Percentiles rank a stretch among this genome's conserved stretches.
Conservation (phyloP, 2,797 vertebrate genomes). For the Micropoecilia bifurca region DNA sequence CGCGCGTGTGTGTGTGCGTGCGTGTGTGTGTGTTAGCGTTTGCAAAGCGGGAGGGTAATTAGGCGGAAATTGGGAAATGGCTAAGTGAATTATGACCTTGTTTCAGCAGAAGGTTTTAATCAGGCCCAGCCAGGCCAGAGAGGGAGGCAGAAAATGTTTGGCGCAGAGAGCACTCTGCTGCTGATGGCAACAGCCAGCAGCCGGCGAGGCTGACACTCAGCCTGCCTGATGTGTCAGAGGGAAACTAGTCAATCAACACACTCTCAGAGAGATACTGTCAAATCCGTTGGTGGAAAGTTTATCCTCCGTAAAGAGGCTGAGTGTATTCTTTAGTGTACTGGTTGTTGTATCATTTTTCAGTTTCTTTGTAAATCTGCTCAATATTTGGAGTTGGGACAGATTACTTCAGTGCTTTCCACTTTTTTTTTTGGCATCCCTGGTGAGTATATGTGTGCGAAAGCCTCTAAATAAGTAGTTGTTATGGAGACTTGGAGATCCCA, state of each 20-base stretch:
- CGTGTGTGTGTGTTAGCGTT: constrained; percentile 33
- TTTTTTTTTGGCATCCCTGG: background rate
- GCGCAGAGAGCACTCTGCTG: constrained; percentile 38
- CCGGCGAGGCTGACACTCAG: constrained; percentile 39
- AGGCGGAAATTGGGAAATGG: constrained; percentile 80
- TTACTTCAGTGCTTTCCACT: background rate
- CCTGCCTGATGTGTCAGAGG: constrained; percentile 36
- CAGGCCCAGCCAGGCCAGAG: constrained; percentile 64
- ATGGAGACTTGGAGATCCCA: background rate
- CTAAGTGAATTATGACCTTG: constrained; percentile 83
- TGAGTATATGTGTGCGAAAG: background rate
- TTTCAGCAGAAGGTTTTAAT: constrained; percentile 78
- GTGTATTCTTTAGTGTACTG: background rate
- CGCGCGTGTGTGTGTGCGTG: too few relatives aligned
- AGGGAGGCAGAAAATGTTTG: constrained; percentile 45
- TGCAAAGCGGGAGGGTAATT: constrained; percentile 74
- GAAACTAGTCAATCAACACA: constrained; percentile 34
- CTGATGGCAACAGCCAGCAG: constrained; percentile 45
- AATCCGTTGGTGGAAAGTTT: background rate
- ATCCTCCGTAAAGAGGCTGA: background rate
- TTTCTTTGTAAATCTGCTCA: constrained; percentile 1
- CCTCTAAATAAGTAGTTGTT: background rate
- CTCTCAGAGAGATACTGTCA: background rate
- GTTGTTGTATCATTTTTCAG: background rate
- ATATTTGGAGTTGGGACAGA: background rate